Evolutionary conservation across 2,888 invertebrate genomes (phyloP), one percentile per base, ranked within the genome.

Genomic region (Ormyrus nitidulus): DNA sequence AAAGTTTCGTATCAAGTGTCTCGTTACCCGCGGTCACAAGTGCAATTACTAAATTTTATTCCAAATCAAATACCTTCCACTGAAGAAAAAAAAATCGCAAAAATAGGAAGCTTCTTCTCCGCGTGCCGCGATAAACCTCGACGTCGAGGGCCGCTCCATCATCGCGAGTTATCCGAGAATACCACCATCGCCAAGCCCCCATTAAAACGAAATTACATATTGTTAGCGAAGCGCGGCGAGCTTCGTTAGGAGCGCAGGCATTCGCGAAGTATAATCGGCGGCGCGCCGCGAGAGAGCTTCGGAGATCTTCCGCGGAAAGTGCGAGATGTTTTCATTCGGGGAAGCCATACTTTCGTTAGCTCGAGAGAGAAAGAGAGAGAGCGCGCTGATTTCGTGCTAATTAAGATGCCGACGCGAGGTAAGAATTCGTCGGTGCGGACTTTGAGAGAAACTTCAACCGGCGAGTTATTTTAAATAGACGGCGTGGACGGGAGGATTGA

Each of bases 191-290:
- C 74, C 73, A 75, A 72, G 61, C 9, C 68, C 9, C 68, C 71
- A 81, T 78, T 81, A 81, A 79, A 79, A 81, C 6, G 72, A 76
- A 81, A 81, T 81, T 81, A 76, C 68, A 79, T 70, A 66, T 77
- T 64, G 72, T 76, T 72, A 71, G 56, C 13, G 53, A 34, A 4
- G 34, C 34, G 58, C 51, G 7, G 13, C 49, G 11, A 71, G 78
- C 64, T 77, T 81, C 81, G 48, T 78, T 78, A 81, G 59, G 46
- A 48, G 10, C n/a, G 51, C 11, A 34, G 11, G 4, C 1, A 6
- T 34, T 68, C 58, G 58, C 62, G 53, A 49, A 66, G 49, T 74
- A 74, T 19, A 34, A 34, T n/a, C 44, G 19, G 19, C 19, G 19
- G 19, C 56, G 58, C 49, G 34, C 53, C 56, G 7, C 34, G 64